phyloP scores from a whole-genome alignment of 2,797 vertebrate genomes.

The Linurgus olivaceus region DNA sequence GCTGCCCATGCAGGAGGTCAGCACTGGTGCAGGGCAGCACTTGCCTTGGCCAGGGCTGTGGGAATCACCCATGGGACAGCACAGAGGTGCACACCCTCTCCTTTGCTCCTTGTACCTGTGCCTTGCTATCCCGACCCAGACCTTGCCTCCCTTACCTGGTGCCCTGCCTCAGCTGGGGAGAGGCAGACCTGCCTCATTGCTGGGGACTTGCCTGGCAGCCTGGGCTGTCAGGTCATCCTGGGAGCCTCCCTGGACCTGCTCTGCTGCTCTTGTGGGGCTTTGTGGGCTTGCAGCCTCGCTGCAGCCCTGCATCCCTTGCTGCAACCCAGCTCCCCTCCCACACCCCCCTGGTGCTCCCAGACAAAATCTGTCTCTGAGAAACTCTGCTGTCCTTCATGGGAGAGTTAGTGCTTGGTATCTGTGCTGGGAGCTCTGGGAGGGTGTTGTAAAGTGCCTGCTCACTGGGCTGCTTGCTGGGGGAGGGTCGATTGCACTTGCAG shows the following conservation, averaged over 20 bases:
- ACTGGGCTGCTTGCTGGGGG: not conserved
- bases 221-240: not conserved
- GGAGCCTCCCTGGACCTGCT: not conserved
- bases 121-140: not conserved
- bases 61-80: rapidly evolving
- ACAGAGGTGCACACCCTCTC: rapidly evolving
- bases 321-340: not conserved
- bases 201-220: not conserved
- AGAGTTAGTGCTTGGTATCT: not conserved
- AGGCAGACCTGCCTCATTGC: not conserved
- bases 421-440: not conserved
- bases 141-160: not conserved
- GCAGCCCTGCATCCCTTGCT: not conserved
- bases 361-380: not conserved
- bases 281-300: not conserved
- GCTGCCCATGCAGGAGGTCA: not conserved
- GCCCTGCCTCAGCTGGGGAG: not conserved
- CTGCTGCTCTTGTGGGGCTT: not conserved
- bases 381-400: not conserved
- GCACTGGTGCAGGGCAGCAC: rapidly evolving
- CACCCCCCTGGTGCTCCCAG: not conserved
- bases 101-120: not conserved
- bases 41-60: not conserved
- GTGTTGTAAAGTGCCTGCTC: not conserved
- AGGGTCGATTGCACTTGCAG: not conserved